These are phyloP conservation scores for Laterallus jamaicensis DNA, from an alignment of 2,113 vertebrate species.

Conservation along the genomic window DNA sequence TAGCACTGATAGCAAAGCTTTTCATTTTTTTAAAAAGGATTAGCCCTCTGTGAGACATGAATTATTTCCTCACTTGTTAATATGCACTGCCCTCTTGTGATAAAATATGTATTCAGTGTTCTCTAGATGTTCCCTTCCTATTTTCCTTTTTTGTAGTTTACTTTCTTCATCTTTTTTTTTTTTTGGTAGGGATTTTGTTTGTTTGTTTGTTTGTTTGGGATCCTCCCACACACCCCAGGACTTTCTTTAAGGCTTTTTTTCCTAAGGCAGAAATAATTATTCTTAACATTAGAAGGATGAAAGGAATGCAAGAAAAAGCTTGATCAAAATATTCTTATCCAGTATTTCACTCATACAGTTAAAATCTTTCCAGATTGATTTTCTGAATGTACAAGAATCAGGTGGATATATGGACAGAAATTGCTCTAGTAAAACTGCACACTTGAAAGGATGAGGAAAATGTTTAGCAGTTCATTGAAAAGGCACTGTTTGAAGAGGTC, in stretches of 20 bases:
- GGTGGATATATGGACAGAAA: neutral
- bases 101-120: neutral
- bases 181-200: neutral
- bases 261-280: neutral
- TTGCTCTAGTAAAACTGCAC: neutral
- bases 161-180: neutral
- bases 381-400: neutral
- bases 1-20: neutral
- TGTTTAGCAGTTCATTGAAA: neutral
- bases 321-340: neutral
- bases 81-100: constrained; percentile 61
- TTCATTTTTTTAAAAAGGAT: neutral
- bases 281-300: neutral
- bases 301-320: neutral
- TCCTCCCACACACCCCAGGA: neutral
- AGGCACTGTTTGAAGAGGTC: neutral
- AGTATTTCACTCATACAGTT: neutral
- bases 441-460: neutral
- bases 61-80: neutral
- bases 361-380: neutral
- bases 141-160: neutral
- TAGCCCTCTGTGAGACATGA: neutral
- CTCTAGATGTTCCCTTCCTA: neutral
- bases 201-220: neutral
- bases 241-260: neutral